Conservation (phyloP, 2,797 vertebrate species). For the Enteromius radiatus region DNA sequence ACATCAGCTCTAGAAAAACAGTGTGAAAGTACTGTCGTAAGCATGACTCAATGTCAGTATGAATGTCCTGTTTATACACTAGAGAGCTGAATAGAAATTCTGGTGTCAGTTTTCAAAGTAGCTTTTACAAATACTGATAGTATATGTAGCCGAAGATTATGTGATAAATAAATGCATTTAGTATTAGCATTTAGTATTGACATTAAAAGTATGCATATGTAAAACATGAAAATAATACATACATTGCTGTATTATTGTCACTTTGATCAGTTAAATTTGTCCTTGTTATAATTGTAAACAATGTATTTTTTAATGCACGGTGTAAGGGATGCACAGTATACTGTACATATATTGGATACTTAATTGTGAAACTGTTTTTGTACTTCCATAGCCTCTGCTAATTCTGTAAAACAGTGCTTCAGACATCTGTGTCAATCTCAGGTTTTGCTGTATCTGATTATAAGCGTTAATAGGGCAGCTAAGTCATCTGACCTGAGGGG, state of each 20-base stretch:
- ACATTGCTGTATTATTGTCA: not conserved
- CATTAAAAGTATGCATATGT: not conserved
- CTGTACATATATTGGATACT: not conserved
- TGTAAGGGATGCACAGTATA: not conserved
- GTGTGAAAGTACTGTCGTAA: not conserved
- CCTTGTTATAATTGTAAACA: not conserved
- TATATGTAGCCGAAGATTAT: not conserved
- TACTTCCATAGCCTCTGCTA: not conserved
- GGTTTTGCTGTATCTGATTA: not conserved
- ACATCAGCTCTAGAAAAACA: constrained; percentile 24
- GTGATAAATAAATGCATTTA: not conserved
- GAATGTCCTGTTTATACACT: constrained; percentile 1
- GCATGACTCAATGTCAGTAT: not conserved
- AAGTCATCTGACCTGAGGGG: not conserved
- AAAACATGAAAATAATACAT: too few relatives aligned
- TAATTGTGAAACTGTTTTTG: not conserved
- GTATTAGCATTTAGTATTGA: not conserved
- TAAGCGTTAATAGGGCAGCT: constrained; percentile 1
- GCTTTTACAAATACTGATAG: not conserved
- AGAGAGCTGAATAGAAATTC: not conserved
- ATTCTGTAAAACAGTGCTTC: not conserved
- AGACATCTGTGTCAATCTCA: not conserved
- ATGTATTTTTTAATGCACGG: not conserved
- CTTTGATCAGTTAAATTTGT: not conserved
- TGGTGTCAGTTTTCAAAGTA: not conserved